phyloP scores from a whole-genome alignment of 2,797 vertebrate species.

The Cichlasoma orientale region DNA sequence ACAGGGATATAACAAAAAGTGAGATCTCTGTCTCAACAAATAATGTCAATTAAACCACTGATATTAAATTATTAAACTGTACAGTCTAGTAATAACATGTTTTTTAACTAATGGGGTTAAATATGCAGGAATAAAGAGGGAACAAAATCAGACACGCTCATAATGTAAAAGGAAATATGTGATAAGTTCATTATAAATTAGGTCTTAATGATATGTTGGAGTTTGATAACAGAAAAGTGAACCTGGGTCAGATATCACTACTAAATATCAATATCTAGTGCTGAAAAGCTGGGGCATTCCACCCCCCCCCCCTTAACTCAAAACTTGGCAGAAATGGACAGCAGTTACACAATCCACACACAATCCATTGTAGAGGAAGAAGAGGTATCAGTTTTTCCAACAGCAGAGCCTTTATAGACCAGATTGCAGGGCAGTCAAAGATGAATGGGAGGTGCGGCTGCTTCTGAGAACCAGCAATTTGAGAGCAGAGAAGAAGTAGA shows the following conservation, averaged over 20 bases:
- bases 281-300: fast-evolving
- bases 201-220: background rate
- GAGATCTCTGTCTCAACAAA: too few relatives aligned
- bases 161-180: too few relatives aligned
- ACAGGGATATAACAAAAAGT: too few relatives aligned
- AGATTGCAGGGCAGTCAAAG: background rate
- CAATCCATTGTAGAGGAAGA: background rate
- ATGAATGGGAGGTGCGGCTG: background rate
- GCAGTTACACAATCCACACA: background rate
- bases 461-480: background rate
- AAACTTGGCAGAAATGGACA: background rate
- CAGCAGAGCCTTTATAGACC: background rate
- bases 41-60: too few relatives aligned
- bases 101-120: too few relatives aligned
- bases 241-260: background rate
- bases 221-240: background rate
- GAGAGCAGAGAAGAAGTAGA: background rate
- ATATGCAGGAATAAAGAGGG: too few relatives aligned
- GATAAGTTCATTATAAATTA: too few relatives aligned
- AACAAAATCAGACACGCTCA: too few relatives aligned
- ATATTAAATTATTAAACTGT: too few relatives aligned
- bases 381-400: background rate
- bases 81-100: too few relatives aligned
- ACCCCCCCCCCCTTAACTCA: fast-evolving
- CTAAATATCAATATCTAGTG: background rate